Percentiles rank a stretch among this genome's conserved stretches.
phyloP scores from a whole-genome alignment of 2,797 vertebrate species.

The Poeciliopsis gracilis region DNA sequence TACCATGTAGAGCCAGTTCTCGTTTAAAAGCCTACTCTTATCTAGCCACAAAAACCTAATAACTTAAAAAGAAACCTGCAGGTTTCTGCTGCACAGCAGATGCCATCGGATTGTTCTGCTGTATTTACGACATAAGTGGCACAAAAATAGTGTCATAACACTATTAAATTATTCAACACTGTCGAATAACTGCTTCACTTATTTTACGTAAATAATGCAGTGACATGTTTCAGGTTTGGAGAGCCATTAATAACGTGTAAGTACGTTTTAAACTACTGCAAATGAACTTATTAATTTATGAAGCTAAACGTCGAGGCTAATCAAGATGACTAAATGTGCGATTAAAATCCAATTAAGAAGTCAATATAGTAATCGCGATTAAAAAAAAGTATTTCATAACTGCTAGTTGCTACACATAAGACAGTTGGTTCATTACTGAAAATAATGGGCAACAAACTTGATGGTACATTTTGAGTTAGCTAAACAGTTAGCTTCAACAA shows the following conservation, averaged over 20 bases:
- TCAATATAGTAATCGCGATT: neutral
- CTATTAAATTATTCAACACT: neutral
- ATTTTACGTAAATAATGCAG: neutral
- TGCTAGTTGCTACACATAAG: neutral
- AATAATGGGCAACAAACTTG: conserved; percentile 32
- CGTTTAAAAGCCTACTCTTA: neutral
- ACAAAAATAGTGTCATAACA: neutral
- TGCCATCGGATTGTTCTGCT: neutral
- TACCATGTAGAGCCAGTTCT: neutral
- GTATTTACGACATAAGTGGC: neutral
- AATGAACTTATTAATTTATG: neutral
- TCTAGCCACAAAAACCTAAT: neutral
- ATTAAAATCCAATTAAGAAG: neutral
- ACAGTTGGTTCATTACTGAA: conserved; percentile 25
- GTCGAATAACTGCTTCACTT: neutral
- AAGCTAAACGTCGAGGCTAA: neutral
- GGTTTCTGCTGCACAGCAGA: neutral
- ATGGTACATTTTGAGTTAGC: conserved; percentile 28
- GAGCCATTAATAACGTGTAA: neutral
- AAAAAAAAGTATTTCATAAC: neutral
- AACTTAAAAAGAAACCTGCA: neutral
- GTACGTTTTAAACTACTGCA: neutral
- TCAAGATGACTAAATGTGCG: neutral
- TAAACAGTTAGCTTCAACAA: conserved; percentile 17
- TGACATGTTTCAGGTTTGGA: neutral